Conservation (phyloP, 2,113 vertebrate genomes). For the Lathamus discolor region DNA sequence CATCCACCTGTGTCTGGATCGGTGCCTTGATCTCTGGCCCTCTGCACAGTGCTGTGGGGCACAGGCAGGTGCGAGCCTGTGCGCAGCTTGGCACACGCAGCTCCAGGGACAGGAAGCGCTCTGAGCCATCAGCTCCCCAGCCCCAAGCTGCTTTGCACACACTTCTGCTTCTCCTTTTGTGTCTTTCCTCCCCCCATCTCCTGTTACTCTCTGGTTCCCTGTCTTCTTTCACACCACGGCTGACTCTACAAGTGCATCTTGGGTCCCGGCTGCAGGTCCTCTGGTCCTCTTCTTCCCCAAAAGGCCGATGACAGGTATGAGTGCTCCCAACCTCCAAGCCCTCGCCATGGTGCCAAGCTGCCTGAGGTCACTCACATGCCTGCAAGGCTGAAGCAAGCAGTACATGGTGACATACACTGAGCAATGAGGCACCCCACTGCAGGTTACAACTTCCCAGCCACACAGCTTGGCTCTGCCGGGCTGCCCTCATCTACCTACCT, state of each 20-base stretch:
- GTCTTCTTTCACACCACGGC: not conserved
- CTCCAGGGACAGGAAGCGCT: conserved; percentile 62
- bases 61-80: not conserved
- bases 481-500: not conserved
- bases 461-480: not conserved
- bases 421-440: not conserved
- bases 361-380: not conserved
- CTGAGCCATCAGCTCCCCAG: conserved; percentile 41
- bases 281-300: not conserved
- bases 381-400: not conserved
- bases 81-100: not conserved
- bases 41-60: not conserved
- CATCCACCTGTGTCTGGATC: not conserved
- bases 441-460: not conserved
- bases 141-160: conserved; percentile 57
- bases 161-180: conserved; percentile 74
- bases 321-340: not conserved
- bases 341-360: not conserved
- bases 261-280: rapidly evolving
- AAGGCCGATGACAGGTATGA: not conserved
- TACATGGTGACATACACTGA: rapidly evolving
- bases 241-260: not conserved
- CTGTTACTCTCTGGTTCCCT: not conserved
- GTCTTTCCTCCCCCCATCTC: conserved; percentile 8
- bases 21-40: not conserved